phyloP scores from a whole-genome alignment of 2,797 vertebrate species.

The Sparidentex hasta region DNA sequence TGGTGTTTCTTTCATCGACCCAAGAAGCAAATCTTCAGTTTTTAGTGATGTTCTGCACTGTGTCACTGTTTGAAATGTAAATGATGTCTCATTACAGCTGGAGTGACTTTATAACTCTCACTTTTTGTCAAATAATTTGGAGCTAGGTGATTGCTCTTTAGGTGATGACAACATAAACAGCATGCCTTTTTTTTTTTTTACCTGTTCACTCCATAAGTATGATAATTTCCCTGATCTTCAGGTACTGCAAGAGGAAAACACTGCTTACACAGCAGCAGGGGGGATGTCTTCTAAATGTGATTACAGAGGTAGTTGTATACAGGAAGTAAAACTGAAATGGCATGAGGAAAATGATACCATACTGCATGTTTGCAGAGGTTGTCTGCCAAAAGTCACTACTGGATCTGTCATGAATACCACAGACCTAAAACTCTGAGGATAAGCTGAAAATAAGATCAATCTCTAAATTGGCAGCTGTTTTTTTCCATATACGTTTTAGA shows the following conservation, averaged over 20 bases:
- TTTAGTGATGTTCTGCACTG: conserved; percentile 30
- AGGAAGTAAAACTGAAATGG: not conserved
- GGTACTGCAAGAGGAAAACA: conserved; percentile 6
- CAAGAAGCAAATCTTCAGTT: conserved; percentile 9
- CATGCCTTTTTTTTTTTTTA: conserved; percentile 6
- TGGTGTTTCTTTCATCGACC: conserved; percentile 14
- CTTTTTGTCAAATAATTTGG: conserved; percentile 46
- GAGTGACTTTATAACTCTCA: conserved; percentile 52
- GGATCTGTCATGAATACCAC: not conserved
- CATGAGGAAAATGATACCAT: not conserved
- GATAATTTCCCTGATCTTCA: not conserved
- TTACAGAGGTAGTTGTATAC: not conserved
- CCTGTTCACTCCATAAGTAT: conserved; percentile 24
- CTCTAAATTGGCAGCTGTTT: not conserved
- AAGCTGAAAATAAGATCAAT: not conserved
- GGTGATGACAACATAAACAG: conserved; percentile 29
- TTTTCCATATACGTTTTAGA: not conserved
- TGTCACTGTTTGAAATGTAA: conserved; percentile 48
- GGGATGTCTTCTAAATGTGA: conserved; percentile 1
- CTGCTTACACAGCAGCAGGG: conserved; percentile 5
- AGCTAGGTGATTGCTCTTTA: conserved; percentile 28
- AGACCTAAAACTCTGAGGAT: not conserved
- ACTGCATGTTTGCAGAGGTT: not conserved
- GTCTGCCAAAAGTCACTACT: not conserved
- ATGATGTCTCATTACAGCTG: conserved; percentile 46